Evolutionary conservation across 2,888 invertebrate genomes (phyloP).

Genomic region (Meliscaeva auricollis): DNA sequence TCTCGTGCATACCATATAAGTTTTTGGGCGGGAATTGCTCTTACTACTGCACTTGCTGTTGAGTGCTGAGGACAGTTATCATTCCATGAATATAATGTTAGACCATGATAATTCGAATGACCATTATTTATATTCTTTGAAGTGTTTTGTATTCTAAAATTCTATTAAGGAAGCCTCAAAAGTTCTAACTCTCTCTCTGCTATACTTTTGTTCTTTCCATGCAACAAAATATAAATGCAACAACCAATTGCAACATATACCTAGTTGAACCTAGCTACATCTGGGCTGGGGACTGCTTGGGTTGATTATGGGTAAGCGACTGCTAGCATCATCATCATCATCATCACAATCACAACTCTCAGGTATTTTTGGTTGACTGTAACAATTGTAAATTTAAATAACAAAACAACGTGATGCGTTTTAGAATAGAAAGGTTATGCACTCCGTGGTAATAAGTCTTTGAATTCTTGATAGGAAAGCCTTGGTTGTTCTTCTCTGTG

Average conservation of each 20-base stretch:
- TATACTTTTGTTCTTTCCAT: slow-evolving; percentile 15
- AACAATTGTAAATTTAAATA: slow-evolving; percentile 70
- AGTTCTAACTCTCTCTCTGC: slow-evolving; percentile 37
- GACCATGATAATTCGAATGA: slow-evolving; percentile 82
- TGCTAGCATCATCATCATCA: not conserved
- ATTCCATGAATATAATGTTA: slow-evolving; percentile 77
- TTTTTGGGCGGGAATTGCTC: slow-evolving; percentile 68
- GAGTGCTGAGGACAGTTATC: slow-evolving; percentile 75
- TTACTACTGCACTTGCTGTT: slow-evolving; percentile 50
- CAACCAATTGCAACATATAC: slow-evolving; percentile 28
- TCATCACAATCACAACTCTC: slow-evolving; percentile 21
- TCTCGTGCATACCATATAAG: slow-evolving; percentile 76
- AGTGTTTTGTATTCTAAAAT: slow-evolving; percentile 83
- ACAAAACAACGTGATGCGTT: slow-evolving; percentile 64
- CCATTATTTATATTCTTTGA: slow-evolving; percentile 83
- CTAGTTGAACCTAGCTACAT: not conserved
- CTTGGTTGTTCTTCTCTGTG: slow-evolving; percentile 1
- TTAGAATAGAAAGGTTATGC: slow-evolving; percentile 25
- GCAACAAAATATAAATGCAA: slow-evolving; percentile 30
- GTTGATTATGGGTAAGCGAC: slow-evolving; percentile 16
- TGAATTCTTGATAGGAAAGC: slow-evolving; percentile 49
- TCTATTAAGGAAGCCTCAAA: slow-evolving; percentile 81
- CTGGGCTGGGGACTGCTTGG: slow-evolving; percentile 10
- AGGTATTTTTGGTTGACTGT: slow-evolving; percentile 52
- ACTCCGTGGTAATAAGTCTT: slow-evolving; percentile 41